phyloP scores from a whole-genome alignment of 1,140 invertebrate species.

The Camponotus vicinus region DNA sequence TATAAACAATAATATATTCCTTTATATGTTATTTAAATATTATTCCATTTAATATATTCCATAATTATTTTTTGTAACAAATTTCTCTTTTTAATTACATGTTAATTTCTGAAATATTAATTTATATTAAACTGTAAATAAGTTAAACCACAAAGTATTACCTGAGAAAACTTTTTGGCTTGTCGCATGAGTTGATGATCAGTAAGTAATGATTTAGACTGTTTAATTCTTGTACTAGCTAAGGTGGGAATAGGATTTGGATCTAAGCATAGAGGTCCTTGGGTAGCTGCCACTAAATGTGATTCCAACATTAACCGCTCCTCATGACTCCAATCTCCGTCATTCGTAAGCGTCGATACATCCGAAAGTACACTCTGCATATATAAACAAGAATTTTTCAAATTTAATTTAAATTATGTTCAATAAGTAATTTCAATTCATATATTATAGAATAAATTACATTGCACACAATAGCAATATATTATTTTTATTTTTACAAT shows the following conservation, averaged over 20 bases:
- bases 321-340: conserved; percentile 91
- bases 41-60: background rate
- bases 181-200: conserved; percentile 91
- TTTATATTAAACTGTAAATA: conserved; percentile 1
- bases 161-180: conserved; percentile 92
- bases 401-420: conserved; percentile 25
- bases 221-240: conserved; percentile 91
- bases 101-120: conserved; percentile 1
- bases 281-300: conserved; percentile 93
- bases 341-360: conserved; percentile 89
- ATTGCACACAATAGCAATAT: too few species aligned
- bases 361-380: conserved; percentile 91
- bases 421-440: background rate
- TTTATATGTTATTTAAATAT: conserved; percentile 8
- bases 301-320: conserved; percentile 93
- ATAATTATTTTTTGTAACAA: background rate
- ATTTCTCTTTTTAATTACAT: background rate
- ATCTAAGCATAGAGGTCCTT: conserved; percentile 94
- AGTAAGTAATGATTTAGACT: conserved; percentile 91
- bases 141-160: conserved; percentile 70
- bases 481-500: too few species aligned
- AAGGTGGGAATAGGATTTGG: conserved; percentile 93
- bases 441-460: background rate
- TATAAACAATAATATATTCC: background rate
- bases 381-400: conserved; percentile 13